A percentile compares a stretch with the other conserved stretches of the same genome.
phyloP scores from a whole-genome alignment of 2,888 invertebrate species.

The Perithous albicinctus region DNA sequence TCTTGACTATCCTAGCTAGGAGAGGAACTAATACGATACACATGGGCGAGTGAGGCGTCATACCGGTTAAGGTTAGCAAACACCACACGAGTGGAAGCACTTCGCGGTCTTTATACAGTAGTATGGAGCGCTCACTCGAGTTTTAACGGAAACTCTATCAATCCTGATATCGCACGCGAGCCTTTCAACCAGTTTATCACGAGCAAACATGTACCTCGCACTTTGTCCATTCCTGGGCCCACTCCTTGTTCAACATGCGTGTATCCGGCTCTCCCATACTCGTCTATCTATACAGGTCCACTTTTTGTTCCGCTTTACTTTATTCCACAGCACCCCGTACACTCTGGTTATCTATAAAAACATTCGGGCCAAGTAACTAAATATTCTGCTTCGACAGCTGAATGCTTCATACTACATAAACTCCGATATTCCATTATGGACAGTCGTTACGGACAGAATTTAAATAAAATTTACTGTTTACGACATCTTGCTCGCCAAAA shows the following conservation, averaged over 20 bases:
- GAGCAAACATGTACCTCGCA: conserved; percentile 35
- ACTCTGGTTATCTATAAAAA: conserved; percentile 30
- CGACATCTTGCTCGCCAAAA: background rate
- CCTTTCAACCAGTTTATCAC: conserved; percentile 45
- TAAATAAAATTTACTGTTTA: background rate
- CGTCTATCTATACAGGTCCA: background rate
- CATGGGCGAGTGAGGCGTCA: background rate
- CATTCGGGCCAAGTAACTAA: background rate
- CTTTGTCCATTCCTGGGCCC: background rate
- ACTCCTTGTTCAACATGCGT: background rate
- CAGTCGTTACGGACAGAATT: background rate
- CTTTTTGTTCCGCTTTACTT: conserved; percentile 4
- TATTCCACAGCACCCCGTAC: background rate
- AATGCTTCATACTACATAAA: background rate
- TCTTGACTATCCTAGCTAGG: background rate
- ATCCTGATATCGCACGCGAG: conserved; percentile 24
- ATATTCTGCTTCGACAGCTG: background rate
- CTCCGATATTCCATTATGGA: background rate
- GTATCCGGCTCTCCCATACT: background rate
- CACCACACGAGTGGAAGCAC: conserved; percentile 37
- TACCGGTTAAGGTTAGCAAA: conserved; percentile 15
- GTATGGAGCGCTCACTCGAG: background rate
- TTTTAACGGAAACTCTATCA: conserved; percentile 20
- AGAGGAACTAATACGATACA: background rate
- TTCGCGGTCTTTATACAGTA: conserved; percentile 22